Percentiles rank a stretch among this genome's conserved stretches.
These are phyloP conservation scores for Amblyornis subalaris DNA, from an alignment of 2,113 vertebrate species.

Conservation along the genomic window DNA sequence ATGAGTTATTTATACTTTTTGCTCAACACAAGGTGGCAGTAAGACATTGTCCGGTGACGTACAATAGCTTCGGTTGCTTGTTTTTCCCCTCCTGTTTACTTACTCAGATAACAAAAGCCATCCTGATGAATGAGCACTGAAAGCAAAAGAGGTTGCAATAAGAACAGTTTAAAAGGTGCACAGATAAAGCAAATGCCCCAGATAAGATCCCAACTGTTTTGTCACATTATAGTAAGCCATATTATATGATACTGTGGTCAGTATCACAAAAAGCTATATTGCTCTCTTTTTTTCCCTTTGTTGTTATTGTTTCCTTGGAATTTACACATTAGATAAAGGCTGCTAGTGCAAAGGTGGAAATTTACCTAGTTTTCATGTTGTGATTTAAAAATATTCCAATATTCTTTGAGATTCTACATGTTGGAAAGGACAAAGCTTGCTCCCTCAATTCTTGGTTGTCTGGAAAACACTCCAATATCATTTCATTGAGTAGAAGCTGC, in stretches of 20 bases:
- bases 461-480: neutral
- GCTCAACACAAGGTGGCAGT: constrained; percentile 69
- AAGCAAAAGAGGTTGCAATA: neutral
- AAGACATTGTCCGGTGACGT: neutral
- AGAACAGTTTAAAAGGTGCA: neutral
- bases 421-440: neutral
- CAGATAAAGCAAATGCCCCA: neutral
- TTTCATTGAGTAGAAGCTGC: neutral
- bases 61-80: neutral
- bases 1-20: neutral
- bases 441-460: neutral
- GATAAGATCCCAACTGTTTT: neutral
- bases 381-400: neutral
- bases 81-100: neutral
- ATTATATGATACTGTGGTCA: neutral
- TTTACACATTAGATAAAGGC: neutral
- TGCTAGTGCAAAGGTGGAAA: neutral
- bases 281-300: neutral
- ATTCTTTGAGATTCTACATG: neutral
- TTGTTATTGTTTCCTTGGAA: neutral
- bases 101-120: neutral
- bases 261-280: neutral
- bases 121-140: neutral
- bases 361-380: neutral
- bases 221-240: neutral